Evolutionary conservation across 2,888 invertebrate species (phyloP), one percentile per base, ranked within the genome.

Genomic region (Clusia tigrina): DNA sequence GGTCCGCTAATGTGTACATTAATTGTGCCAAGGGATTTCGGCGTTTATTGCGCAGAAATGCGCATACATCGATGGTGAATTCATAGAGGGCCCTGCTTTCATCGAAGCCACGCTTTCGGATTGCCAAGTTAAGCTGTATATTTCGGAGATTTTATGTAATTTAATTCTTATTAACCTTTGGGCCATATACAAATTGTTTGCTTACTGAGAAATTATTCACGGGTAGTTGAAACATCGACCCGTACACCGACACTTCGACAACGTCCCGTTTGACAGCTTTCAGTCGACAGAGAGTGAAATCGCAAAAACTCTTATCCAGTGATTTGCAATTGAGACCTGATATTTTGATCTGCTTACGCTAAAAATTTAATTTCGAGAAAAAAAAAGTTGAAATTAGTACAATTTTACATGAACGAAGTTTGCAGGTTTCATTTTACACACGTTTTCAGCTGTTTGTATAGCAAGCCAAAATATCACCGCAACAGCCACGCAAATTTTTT

Each of bases 291-390:
- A 22, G 2, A 3, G 42, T 42, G n/a, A 42, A 42, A 42, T 42
- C n/a, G 42, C 6, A n/a, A 42, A 42, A 42, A 42, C n/a, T 42
- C n/a, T 6, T n/a, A 42, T 42, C 42, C 42, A 42, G 42, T 42
- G 6, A 10, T 3, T 3, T 6, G n/a, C 42, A 42, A 15, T n/a
- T 3, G 10, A 42, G 9, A n/a, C n/a, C 42, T 12, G 5, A 9
- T 9, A 32, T 12, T 32, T 32, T 32, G 12, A 32, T 32, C 5
- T n/a, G n/a, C n/a, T n/a, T n/a, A n/a, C n/a, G n/a, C n/a, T n/a
- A n/a, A n/a, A n/a, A n/a, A n/a, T n/a, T n/a, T n/a, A n/a, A n/a
- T n/a, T n/a, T n/a, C n/a, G n/a, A n/a, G n/a, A n/a, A n/a, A n/a
- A n/a, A n/a, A n/a, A n/a, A n/a, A n/a, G n/a, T n/a, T n/a, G n/a